Evolutionary conservation across 2,113 vertebrate species (phyloP), one percentile per base, ranked within the genome.

Genomic region (Anolis sagrei): DNA sequence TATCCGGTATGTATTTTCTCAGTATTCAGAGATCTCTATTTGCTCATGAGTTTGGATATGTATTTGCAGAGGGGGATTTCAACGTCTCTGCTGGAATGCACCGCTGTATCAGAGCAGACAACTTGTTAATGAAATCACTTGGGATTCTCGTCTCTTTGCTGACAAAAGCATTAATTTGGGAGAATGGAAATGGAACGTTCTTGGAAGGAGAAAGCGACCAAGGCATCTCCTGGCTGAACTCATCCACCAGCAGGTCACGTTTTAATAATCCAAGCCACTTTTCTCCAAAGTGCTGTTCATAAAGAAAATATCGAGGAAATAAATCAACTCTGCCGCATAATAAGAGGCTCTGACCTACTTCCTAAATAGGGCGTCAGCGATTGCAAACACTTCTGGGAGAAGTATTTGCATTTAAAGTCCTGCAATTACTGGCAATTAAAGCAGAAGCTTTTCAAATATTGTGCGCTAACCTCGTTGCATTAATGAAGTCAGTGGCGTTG

Each of bases 361-460:
- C 86, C 82, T 90, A 85, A 91, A 86, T 82, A 92, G 86, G 91
- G 84, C 48, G 7, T 29, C 79, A n/a, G 27, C 54, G 62, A 49
- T 54, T 76, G 83, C 62, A 91, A 25, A 39, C 1, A 25, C 39
- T 90, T 54, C 92, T 72, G 85, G 10, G 1, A 9, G 84, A 36
- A 1, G 16, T 69, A 91, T 90, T 92, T 91, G 84, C 81, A 91
- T 87, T 91, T 84, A 82, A 93, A 87, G 89, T 58, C 86, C 79
- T 54, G 83, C 88, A 39, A 86, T 87, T 84, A 87, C 80, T 76
- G 25, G 64, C 84, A 91, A 91, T 88, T 81, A 91, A 86, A 27
- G 44, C 85, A 48, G 61, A 76, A 61, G 76, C 70, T 92, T 92
- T 90, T 87, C n/a, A 84, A 58, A 81, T 78, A 82, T 85, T 70